Evolutionary conservation across 2,888 invertebrate species (phyloP), one percentile per base, ranked within the genome.

Genomic region (Trichopoda pennipes): DNA sequence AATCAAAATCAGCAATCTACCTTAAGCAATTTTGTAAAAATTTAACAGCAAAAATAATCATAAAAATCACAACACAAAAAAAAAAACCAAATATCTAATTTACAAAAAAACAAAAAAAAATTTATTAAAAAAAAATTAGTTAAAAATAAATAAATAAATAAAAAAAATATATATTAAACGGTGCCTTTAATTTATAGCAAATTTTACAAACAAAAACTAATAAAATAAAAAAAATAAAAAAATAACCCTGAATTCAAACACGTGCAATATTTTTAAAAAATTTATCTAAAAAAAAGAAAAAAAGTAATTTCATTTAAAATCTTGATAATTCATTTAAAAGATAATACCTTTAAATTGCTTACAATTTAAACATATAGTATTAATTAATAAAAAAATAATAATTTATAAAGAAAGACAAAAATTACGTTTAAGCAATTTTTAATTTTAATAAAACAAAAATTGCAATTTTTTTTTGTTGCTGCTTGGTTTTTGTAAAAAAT

Each of bases 401-500:
- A 60, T 60, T 64, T 51, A 28, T 4, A 28, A 28, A 28, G 8
- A 28, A 28, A 6, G 8, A 28, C 28, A 28, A 28, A 28, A 28
- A 28, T 6, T 28, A 28, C 28, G 28, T 64, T 55, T 28, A 51
- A 53, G 73, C 68, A 73, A 68, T 79, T 63, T 74, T 79, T 68
- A 58, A 70, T 19, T 55, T n/a, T 17, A 70, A 35, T n/a, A 47
- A 53, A 66, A 66, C 9, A 49, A 49, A 49, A 49, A 49, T 51
- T 51, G 12, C 16, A 76, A 49, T 61, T 63, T 63, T 63, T 63
- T 58, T 75, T 69, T 69, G 76, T 64, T 79, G 82, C 66, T 82
- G 78, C 72, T 84, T n/a, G 19, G 77, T 66, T 80, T 79, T 63
- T 80, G 81, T 87, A 85, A 86, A 88, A 87, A 89, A 88, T 91